Conservation (phyloP, 2,888 invertebrate genomes). For the Cartodere bifasciata region DNA sequence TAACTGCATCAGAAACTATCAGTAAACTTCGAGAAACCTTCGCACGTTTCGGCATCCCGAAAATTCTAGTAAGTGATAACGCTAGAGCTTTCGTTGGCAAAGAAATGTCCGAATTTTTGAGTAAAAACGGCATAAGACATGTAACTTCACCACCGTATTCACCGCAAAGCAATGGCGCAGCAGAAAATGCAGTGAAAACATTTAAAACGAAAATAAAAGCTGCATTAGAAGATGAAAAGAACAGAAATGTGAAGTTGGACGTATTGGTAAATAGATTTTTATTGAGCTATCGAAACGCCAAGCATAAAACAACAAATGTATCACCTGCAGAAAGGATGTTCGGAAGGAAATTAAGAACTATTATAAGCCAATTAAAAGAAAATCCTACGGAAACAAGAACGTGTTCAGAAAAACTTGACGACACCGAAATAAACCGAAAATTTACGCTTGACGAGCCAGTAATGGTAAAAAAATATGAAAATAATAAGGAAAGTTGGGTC, state of each 20-base stretch:
- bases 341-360: conserved; percentile 9
- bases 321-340: conserved; percentile 6
- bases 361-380: conserved; percentile 1
- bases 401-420: no score
- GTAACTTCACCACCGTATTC: conserved; percentile 8
- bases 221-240: conserved; percentile 4
- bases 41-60: conserved; percentile 7
- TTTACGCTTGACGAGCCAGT: no score
- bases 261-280: conserved; percentile 6
- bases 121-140: conserved; percentile 9
- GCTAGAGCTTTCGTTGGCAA: conserved; percentile 4
- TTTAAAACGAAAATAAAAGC: conserved; percentile 9
- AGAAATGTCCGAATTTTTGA: conserved; percentile 7
- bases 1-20: conserved; percentile 4
- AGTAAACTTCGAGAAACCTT: conserved; percentile 5
- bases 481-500: no score
- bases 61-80: conserved; percentile 5
- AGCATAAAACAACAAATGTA: conserved; percentile 5
- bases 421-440: no score
- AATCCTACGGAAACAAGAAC: no score
- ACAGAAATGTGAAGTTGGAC: not conserved
- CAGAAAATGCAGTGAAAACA: conserved; percentile 9
- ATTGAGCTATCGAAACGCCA: conserved; percentile 5
- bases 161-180: conserved; percentile 10
- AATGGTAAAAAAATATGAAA: no score